Conservation (phyloP, 2,888 invertebrate genomes). For the Sisyra terminalis region DNA sequence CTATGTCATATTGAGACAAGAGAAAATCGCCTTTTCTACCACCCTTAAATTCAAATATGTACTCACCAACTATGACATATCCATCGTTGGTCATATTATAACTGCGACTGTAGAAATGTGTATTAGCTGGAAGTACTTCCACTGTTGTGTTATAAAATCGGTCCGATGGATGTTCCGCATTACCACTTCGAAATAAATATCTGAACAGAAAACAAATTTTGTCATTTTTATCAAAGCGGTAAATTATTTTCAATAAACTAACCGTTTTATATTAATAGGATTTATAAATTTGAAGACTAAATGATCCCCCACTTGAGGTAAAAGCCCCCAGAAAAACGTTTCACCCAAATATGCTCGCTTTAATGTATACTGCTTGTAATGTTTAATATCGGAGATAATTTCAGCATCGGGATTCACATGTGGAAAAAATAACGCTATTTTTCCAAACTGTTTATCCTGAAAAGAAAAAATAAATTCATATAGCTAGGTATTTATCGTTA, state of each 20-base stretch:
- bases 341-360: conserved; percentile 72
- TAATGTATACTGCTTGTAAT: conserved; percentile 63
- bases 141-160: conserved; percentile 75
- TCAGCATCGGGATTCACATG: conserved; percentile 60
- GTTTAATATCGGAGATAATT: conserved; percentile 56
- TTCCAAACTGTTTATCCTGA: conserved; percentile 79
- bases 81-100: conserved; percentile 47
- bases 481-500: not conserved
- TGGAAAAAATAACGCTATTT: conserved; percentile 58
- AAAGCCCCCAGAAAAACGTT: conserved; percentile 81
- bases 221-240: too few species aligned
- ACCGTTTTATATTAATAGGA: conserved; percentile 55
- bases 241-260: too few species aligned
- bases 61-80: conserved; percentile 49
- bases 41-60: not conserved
- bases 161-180: conserved; percentile 77
- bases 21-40: too few species aligned
- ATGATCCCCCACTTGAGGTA: conserved; percentile 68
- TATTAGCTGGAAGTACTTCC: conserved; percentile 47
- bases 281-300: conserved; percentile 63
- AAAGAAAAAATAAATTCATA: conserved; percentile 13
- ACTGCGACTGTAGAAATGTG: conserved; percentile 26
- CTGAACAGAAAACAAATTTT: conserved; percentile 30
- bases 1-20: too few species aligned
- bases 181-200: conserved; percentile 74